Base-by-base conservation (phyloP, 2,888 invertebrate genomes). In the Microctonus aethiopoides region DNA sequence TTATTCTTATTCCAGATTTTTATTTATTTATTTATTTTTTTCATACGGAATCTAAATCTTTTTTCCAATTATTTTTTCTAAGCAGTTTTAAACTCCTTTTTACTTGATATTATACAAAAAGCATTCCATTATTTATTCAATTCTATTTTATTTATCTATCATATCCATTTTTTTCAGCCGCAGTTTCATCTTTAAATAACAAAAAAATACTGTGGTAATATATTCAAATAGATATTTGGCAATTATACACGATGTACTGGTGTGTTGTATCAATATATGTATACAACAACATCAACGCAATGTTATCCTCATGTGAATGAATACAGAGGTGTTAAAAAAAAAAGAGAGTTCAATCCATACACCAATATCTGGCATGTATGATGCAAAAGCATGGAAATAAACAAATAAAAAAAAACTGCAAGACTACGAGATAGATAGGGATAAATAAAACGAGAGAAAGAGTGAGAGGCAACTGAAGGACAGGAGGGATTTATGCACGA, bases 211-310 rank as follows among this genome's bases (percentile, higher is more conserved):
- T 1, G n/a, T 39, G 11, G 39, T n/a, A 39, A 39, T 39, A 4
- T 3, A 39, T 39, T 39, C 39, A 39, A 39, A n/a, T 13, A 39
- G n/a, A 39, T n/a, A 39, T 13, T n/a, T 13, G 2, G n/a, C 39
- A 39, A 39, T 39, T 39, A 39, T 39, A 9, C 54, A 13, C 29
- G 26, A 54, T 26, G 16, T 39, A 34, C 63, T 57, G 63, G 39
- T 54, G 20, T n/a, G n/a, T n/a, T n/a, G n/a, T n/a, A n/a, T n/a
- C n/a, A n/a, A n/a, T n/a, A n/a, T n/a, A n/a, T n/a, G n/a, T n/a
- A 26, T 63, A 61, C 66, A 54, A 60, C 67, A 67, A 67, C 20
- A 56, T 70, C 64, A 34, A 59, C 61, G 16, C 10, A 51, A 65
- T 63, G 52, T 10, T 36, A 41, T 16, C 60, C 62, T 57, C 69